Conservation (phyloP, 2,113 vertebrate genomes). For the Fregata magnificens region DNA sequence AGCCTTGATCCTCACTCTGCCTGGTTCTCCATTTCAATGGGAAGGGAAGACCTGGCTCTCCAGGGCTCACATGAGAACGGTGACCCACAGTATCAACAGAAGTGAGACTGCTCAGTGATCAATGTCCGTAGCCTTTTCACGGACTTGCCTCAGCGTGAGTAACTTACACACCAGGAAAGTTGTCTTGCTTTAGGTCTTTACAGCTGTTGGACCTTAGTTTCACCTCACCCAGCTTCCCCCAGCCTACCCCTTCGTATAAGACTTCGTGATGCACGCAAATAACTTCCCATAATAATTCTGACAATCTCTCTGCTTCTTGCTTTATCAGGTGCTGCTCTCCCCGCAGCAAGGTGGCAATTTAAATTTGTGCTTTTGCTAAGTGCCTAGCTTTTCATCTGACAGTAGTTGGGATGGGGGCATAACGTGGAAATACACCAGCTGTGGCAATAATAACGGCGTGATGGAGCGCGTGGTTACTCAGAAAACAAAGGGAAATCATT, state of each 20-base stretch:
- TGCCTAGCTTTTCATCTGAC: constrained; percentile 51
- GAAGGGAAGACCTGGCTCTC: background rate
- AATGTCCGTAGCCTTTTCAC: background rate
- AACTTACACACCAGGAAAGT: background rate
- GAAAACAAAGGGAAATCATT: background rate
- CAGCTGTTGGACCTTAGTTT: background rate
- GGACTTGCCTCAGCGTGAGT: background rate
- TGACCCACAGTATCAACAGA: background rate
- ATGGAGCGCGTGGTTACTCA: background rate
- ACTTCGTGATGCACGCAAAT: background rate
- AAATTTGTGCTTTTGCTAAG: constrained; percentile 54
- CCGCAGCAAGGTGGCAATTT: background rate
- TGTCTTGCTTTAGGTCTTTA: background rate
- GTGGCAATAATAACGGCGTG: background rate
- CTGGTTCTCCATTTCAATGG: background rate
- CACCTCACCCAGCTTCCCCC: background rate
- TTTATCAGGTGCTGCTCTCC: constrained; percentile 14
- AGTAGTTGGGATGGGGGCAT: background rate
- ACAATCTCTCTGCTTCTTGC: background rate
- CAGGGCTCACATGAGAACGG: background rate
- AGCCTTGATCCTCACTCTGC: background rate
- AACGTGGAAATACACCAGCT: background rate
- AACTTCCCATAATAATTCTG: background rate
- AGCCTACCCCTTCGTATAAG: background rate
- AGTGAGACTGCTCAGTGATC: background rate